phyloP scores from a whole-genome alignment of 1,140 invertebrate genomes.

The Cydia splendana region DNA sequence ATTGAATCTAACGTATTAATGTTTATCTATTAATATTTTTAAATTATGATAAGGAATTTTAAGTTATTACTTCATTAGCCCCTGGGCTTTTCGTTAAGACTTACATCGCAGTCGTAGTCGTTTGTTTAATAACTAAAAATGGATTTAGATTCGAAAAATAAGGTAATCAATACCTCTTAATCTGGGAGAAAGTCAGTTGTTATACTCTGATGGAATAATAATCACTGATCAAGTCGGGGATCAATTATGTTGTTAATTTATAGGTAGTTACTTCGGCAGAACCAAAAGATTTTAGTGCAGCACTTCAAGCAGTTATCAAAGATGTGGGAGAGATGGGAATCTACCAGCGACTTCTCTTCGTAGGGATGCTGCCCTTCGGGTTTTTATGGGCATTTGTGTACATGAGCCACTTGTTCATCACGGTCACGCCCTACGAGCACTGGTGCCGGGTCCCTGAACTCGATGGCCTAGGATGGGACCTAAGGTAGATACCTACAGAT shows the following conservation, averaged over 20 bases:
- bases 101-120: too few species aligned
- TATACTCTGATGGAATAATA: not conserved
- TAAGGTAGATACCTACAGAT: slow-evolving; percentile 49
- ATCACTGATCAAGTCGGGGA: not conserved
- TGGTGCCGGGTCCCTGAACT: slow-evolving; percentile 63
- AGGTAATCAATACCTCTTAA: not conserved
- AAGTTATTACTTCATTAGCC: not conserved
- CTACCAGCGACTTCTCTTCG: slow-evolving; percentile 56
- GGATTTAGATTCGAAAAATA: not conserved
- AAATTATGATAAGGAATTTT: not conserved
- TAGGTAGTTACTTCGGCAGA: not conserved
- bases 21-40: not conserved
- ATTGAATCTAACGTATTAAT: too few species aligned
- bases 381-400: slow-evolving; percentile 54
- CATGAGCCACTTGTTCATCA: slow-evolving; percentile 60
- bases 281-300: slow-evolving; percentile 38
- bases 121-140: not conserved
- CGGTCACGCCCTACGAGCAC: slow-evolving; percentile 57
- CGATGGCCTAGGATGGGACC: slow-evolving; percentile 43
- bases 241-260: not conserved
- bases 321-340: slow-evolving; percentile 57
- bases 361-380: slow-evolving; percentile 54
- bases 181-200: too few species aligned
- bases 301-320: slow-evolving; percentile 44
- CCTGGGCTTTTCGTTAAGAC: too few species aligned